A percentile compares a stretch with the other conserved stretches of the same genome.
These are phyloP conservation scores for Aelia acuminata DNA, from an alignment of 2,888 invertebrate genomes.

Conservation along the genomic window DNA sequence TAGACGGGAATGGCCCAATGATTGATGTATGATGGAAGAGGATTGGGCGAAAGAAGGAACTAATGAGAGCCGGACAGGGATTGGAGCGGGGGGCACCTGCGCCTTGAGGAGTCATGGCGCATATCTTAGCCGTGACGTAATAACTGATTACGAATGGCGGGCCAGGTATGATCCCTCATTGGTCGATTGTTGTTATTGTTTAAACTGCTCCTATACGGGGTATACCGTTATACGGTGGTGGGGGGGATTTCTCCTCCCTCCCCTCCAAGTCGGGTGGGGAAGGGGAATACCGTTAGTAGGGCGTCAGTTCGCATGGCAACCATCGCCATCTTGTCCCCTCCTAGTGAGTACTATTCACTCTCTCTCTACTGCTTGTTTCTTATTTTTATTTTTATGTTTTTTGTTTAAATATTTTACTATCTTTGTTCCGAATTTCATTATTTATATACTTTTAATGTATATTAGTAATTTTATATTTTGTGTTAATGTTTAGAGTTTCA, in stretches of 20 bases:
- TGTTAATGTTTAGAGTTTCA: too few species aligned
- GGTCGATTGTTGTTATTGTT: slow-evolving; percentile 46
- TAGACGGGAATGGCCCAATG: neutral
- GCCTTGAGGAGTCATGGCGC: slow-evolving; percentile 35
- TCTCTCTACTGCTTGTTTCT: neutral
- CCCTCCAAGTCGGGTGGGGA: neutral
- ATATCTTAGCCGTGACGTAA: slow-evolving; percentile 25
- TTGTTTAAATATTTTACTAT: too few species aligned
- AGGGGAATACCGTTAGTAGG: slow-evolving; percentile 44
- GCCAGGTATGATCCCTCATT: slow-evolving; percentile 32
- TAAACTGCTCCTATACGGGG: slow-evolving; percentile 16
- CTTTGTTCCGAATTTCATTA: too few species aligned
- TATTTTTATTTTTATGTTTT: too few species aligned
- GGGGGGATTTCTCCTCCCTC: neutral
- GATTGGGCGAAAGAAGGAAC: neutral
- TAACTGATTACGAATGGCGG: slow-evolving; percentile 44
- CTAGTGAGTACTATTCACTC: slow-evolving; percentile 19
- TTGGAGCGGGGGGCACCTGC: slow-evolving; percentile 36
- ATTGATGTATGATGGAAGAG: neutral
- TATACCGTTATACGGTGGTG: slow-evolving; percentile 15
- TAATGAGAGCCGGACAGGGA: slow-evolving; percentile 11
- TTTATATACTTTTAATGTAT: too few species aligned
- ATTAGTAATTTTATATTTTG: too few species aligned
- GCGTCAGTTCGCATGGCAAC: slow-evolving; percentile 49
- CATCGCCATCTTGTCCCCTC: slow-evolving; percentile 36